Conservation (phyloP, 2,113 vertebrate species). For the Argyrosomus japonicus region DNA sequence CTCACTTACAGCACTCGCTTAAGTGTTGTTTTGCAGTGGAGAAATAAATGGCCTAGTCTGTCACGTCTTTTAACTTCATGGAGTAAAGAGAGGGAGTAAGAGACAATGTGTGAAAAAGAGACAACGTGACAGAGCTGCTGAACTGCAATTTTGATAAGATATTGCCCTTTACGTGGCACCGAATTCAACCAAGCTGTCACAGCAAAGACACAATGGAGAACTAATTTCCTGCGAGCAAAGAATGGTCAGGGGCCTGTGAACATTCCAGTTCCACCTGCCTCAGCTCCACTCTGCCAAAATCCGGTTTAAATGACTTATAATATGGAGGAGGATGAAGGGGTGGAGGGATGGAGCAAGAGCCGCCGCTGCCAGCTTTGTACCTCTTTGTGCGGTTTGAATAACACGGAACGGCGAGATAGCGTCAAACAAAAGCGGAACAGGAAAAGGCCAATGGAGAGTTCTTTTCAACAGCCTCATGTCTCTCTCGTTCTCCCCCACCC, state of each 20-base stretch:
- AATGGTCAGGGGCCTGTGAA: conserved; percentile 53
- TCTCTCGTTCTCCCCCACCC: conserved; percentile 9
- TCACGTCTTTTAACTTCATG: conserved; percentile 25
- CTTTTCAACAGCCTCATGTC: conserved; percentile 46
- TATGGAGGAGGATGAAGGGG: conserved; percentile 25
- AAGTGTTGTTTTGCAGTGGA: conserved; percentile 43
- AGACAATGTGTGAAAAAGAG: conserved; percentile 21
- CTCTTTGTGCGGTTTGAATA: conserved; percentile 76
- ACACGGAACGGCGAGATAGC: conserved; percentile 67
- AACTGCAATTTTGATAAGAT: conserved; percentile 41
- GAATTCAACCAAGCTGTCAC: conserved; percentile 40
- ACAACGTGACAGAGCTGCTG: conserved; percentile 22
- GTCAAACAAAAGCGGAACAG: conserved; percentile 74
- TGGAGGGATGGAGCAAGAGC: conserved; percentile 29
- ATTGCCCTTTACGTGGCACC: conserved; percentile 29
- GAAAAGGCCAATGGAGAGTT: conserved; percentile 74
- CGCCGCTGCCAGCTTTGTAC: conserved; percentile 67
- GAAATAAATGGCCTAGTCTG: conserved; percentile 41
- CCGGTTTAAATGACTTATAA: conserved; percentile 65
- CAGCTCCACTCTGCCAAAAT: conserved; percentile 41
- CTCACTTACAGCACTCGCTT: conserved; percentile 53
- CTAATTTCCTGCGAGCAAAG: conserved; percentile 64
- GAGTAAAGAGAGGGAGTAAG: neutral
- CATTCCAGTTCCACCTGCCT: conserved; percentile 59
- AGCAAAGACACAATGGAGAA: conserved; percentile 51